phyloP scores from a whole-genome alignment of 2,888 invertebrate genomes.

The Cephus rjabovi region DNA sequence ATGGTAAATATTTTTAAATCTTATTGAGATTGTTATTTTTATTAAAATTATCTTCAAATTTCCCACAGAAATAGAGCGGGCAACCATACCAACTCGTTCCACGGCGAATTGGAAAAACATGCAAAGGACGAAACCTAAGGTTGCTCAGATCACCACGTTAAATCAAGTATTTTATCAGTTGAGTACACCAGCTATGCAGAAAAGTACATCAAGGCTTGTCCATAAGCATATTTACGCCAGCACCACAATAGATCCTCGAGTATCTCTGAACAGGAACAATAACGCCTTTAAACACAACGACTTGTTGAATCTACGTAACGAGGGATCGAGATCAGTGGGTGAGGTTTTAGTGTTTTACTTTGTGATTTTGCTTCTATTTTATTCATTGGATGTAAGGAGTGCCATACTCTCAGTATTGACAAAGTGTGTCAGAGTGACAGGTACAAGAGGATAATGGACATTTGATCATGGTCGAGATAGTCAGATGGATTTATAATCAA shows the following conservation, averaged over 20 bases:
- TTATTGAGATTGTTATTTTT: neutral
- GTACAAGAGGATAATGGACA: neutral
- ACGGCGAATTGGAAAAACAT: conserved; percentile 45
- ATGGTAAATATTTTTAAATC: conserved; percentile 69
- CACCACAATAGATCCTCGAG: conserved; percentile 53
- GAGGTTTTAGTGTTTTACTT: neutral
- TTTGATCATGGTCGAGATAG: neutral
- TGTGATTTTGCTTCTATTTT: neutral
- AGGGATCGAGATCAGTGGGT: neutral
- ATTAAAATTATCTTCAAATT: neutral
- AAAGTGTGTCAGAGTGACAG: neutral
- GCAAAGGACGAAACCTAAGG: conserved; percentile 46
- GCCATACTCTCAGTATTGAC: neutral
- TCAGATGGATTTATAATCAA: conserved; percentile 46
- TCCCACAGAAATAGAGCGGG: conserved; percentile 48
- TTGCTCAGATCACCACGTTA: conserved; percentile 43
- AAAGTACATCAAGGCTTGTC: conserved; percentile 50
- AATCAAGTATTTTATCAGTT: conserved; percentile 49
- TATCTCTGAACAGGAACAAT: conserved; percentile 52
- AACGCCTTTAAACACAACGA: conserved; percentile 54
- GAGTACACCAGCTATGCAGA: conserved; percentile 57
- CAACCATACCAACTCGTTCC: conserved; percentile 45
- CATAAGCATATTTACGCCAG: conserved; percentile 45
- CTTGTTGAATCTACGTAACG: conserved; percentile 30
- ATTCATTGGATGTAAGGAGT: neutral